These are phyloP conservation scores for Gymnothorax javanicus DNA, from an alignment of 2,797 vertebrate species.

Conservation along the genomic window DNA sequence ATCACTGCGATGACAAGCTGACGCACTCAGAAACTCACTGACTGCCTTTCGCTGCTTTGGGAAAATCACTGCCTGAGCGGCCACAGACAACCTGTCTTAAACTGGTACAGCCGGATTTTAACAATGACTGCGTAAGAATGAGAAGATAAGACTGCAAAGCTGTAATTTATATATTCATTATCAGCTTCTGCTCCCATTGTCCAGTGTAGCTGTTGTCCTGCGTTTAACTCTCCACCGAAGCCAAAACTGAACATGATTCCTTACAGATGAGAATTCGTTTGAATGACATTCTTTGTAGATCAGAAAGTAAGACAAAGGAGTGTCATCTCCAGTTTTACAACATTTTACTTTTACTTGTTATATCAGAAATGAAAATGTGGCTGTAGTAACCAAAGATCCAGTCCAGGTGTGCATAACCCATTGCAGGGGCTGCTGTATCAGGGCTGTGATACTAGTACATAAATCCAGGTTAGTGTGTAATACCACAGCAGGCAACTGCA, in stretches of 20 bases:
- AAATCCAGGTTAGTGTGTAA: background rate
- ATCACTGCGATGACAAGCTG: background rate
- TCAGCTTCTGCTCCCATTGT: background rate
- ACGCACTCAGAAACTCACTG: background rate
- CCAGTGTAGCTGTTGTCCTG: background rate
- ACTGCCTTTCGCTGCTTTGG: background rate
- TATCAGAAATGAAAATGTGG: background rate
- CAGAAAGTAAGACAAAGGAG: background rate
- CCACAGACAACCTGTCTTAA: constrained; percentile 4
- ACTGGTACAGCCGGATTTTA: constrained; percentile 26
- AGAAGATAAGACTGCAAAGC: background rate
- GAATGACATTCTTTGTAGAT: background rate
- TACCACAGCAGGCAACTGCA: background rate
- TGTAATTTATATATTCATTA: too few species aligned
- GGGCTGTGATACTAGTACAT: background rate
- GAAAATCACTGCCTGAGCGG: background rate
- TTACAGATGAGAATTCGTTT: background rate
- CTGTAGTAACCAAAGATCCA: background rate
- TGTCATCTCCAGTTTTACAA: background rate
- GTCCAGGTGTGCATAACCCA: background rate
- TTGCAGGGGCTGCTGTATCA: background rate
- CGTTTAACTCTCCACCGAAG: background rate
- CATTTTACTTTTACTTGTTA: background rate
- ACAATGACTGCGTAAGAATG: background rate
- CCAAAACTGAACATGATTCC: background rate